Percentiles rank a stretch among this genome's conserved stretches.
Conservation (phyloP, 2,888 invertebrate species). For the Callyntrura sp. region DNA sequence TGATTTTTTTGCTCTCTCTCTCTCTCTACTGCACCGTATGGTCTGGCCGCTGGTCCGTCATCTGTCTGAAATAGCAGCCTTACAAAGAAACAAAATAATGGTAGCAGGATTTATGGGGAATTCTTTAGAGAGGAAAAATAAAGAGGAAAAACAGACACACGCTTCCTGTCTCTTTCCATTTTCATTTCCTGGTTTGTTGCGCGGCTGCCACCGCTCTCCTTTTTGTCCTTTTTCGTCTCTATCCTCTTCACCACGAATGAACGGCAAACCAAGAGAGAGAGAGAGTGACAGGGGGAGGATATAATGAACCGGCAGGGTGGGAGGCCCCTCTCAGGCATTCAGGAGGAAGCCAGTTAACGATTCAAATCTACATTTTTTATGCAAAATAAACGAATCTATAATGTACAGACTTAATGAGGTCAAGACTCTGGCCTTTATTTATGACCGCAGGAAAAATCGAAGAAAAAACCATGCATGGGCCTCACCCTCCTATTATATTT, state of each 20-base stretch:
- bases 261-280: neutral
- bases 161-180: constrained; percentile 63
- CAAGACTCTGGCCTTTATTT: too few relatives aligned
- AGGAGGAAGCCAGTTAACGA: too few relatives aligned
- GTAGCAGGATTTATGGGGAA: neutral
- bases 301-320: too few relatives aligned
- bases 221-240: neutral
- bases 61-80: neutral
- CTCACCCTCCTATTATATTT: too few relatives aligned
- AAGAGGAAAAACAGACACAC: constrained; percentile 45
- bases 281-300: too few relatives aligned
- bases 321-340: too few relatives aligned
- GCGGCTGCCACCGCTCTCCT: neutral
- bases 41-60: neutral
- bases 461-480: too few relatives aligned
- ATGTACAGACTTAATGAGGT: too few relatives aligned
- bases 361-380: too few relatives aligned
- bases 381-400: too few relatives aligned
- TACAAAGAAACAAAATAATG: neutral
- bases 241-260: neutral
- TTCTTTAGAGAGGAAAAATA: constrained; percentile 38
- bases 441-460: too few relatives aligned
- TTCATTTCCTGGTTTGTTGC: constrained; percentile 50
- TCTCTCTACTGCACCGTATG: too few relatives aligned
- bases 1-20: neutral